A percentile compares a stretch with the other conserved stretches of the same genome.
Conservation (phyloP, 2,888 invertebrate species). For the Leptarthrus brevirostris region DNA sequence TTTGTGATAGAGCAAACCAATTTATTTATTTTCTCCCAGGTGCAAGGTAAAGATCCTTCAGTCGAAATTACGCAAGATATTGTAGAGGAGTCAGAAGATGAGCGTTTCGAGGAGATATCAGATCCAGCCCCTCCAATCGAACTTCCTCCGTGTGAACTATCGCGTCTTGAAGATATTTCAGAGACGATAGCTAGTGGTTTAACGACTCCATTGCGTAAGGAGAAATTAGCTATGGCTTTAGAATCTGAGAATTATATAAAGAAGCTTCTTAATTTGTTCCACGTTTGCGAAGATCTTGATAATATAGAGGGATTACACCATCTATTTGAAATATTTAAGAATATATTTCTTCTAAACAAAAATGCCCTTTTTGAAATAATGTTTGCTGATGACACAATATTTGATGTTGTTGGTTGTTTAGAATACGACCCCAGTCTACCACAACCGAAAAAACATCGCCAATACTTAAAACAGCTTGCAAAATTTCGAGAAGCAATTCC, state of each 20-base stretch:
- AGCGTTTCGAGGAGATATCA: conserved; percentile 95
- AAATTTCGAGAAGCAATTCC: conserved; percentile 94
- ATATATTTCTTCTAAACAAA: conserved; percentile 97
- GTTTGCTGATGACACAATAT: conserved; percentile 96
- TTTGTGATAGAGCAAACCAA: no score
- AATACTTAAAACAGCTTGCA: conserved; percentile 93
- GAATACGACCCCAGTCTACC: conserved; percentile 95
- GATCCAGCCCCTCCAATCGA: conserved; percentile 95
- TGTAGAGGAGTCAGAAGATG: conserved; percentile 96
- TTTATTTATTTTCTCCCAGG: conserved; percentile 71
- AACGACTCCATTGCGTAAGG: conserved; percentile 89
- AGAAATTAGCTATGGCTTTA: conserved; percentile 91
- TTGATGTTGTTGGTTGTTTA: conserved; percentile 97
- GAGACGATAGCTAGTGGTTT: conserved; percentile 90
- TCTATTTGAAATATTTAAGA: conserved; percentile 97
- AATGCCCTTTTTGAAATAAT: conserved; percentile 97
- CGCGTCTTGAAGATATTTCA: conserved; percentile 93
- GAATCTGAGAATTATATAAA: conserved; percentile 96
- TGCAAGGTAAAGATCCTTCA: conserved; percentile 99
- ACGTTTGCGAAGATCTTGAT: conserved; percentile 96
- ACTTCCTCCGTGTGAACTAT: conserved; percentile 94
- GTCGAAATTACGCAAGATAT: conserved; percentile 98
- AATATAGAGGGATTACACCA: conserved; percentile 94
- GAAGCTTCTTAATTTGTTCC: conserved; percentile 93
- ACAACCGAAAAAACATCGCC: conserved; percentile 91